Evolutionary conservation across 2,113 vertebrate species (phyloP).

Genomic region (Carassius auratus): DNA sequence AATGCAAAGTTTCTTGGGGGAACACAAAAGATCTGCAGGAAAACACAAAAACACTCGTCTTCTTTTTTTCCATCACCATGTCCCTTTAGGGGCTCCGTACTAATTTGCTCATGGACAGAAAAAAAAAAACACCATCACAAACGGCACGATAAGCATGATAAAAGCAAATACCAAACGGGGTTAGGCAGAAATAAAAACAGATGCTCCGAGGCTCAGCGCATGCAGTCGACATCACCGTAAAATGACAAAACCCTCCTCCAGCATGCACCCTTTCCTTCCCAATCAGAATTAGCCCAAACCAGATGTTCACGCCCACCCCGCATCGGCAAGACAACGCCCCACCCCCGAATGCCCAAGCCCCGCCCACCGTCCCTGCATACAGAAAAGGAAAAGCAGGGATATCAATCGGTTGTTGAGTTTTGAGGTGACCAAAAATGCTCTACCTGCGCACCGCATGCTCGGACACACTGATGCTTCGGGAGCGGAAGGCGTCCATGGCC

Average conservation of each 20-base stretch:
- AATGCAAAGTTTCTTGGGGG: no score
- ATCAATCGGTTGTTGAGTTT: conserved; percentile 58
- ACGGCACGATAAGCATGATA: conserved; percentile 16
- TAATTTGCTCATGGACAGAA: conserved; percentile 41
- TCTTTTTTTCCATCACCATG: background rate
- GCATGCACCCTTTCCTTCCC: conserved; percentile 82
- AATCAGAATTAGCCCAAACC: conserved; percentile 39
- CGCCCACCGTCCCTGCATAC: conserved; percentile 56
- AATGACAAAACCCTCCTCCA: conserved; percentile 68
- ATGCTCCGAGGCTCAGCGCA: conserved; percentile 59
- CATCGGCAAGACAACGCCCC: conserved; percentile 60
- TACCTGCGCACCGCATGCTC: conserved; percentile 98
- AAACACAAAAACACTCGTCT: no score
- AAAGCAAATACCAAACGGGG: conserved; percentile 28
- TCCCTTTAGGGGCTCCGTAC: background rate
- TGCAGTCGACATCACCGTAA: conserved; percentile 60
- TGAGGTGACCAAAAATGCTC: conserved; percentile 77
- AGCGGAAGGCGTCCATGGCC: conserved; percentile 96
- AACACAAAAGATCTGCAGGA: no score
- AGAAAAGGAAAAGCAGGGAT: conserved; percentile 31
- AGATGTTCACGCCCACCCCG: conserved; percentile 38
- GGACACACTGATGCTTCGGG: conserved; percentile 99
- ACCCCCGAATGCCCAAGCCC: conserved; percentile 57
- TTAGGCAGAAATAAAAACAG: conserved; percentile 60
- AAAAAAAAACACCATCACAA: conserved; percentile 52